Base-by-base conservation (phyloP, 2,113 vertebrate species). In the Prochilodus magdalenae region DNA sequence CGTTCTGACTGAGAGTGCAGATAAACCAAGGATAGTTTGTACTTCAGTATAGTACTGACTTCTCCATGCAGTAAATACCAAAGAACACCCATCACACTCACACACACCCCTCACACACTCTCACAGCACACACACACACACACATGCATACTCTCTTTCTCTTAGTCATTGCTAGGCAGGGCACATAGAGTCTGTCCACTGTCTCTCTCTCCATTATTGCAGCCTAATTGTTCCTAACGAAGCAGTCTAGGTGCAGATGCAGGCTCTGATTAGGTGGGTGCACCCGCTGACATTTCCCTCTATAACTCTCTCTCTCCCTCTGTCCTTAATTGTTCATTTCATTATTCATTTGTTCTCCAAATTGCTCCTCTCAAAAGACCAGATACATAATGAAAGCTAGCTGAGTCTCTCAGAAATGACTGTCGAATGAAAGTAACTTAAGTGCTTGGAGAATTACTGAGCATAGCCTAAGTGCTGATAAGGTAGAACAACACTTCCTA, bases 201-300 rank as follows among this genome's bases (percentile, higher is more conserved):
- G 81, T 44, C 33, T 62, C 77, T 80, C 73, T 87, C 81, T 89
- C 89, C 87, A 92, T 92, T 82, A 92, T 87, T 89, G 71, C 86
- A 86, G 89, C 86, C 81, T 95, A 93, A 95, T 93, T 94, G 89
- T 88, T 87, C 84, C 83, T 90, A 91, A 93, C 93, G 88, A 93
- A 91, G 88, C 75, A 90, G 90, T 87, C 86, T 89, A 92, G 92
- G 93, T 94, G 92, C 88, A 92, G 88, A 89, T 90, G 85, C 88
- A 84, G 87, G 79, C 85, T 90, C 78, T 90, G 87, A 93, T 92
- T 92, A 90, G 87, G 82, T 73, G 86, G 86, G 84, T 88, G 86
- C 84, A 86, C 82, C 69, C 84, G 86, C 85, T 79, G 86, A 88
- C 87, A 86, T 89, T 89, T 80, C 75, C 79, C 78, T 85, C 73